These are phyloP conservation scores for Solenodon paradoxus DNA, from an alignment of 2,113 vertebrate genomes.

Conservation along the genomic window DNA sequence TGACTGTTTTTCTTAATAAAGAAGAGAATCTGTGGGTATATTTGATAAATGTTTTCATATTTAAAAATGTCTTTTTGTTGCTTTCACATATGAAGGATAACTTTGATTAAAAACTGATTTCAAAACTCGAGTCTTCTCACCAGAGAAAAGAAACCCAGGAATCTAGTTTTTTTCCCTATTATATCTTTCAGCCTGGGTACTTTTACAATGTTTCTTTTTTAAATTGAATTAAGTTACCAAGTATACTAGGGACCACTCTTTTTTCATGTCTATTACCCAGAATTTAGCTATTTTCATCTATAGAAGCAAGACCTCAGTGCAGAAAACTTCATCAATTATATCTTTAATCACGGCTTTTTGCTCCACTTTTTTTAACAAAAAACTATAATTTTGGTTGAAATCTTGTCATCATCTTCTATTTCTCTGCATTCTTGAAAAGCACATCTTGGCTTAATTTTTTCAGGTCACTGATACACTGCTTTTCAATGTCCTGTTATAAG, in stretches of 20 bases:
- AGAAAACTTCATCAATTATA: background rate
- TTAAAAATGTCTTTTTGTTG: background rate
- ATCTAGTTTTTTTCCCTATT: background rate
- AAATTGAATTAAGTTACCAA: background rate
- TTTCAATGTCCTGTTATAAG: background rate
- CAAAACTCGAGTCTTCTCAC: background rate
- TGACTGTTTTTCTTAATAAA: background rate
- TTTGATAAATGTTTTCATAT: background rate
- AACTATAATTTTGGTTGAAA: background rate
- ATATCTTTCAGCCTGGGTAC: background rate
- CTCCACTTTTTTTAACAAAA: background rate
- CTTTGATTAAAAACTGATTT: background rate
- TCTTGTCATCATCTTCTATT: background rate
- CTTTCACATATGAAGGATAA: background rate
- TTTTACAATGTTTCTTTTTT: background rate
- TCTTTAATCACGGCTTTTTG: background rate
- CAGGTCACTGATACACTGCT: background rate
- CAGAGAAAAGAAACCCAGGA: background rate
- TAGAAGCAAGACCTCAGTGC: background rate
- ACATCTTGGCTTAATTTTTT: background rate
- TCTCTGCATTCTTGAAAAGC: background rate
- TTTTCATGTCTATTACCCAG: background rate
- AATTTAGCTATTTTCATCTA: background rate
- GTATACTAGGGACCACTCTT: background rate
- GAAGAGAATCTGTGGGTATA: background rate